These are phyloP conservation scores for Microcebus griseorufus DNA, from an alignment of 2,113 vertebrate species.

Conservation along the genomic window DNA sequence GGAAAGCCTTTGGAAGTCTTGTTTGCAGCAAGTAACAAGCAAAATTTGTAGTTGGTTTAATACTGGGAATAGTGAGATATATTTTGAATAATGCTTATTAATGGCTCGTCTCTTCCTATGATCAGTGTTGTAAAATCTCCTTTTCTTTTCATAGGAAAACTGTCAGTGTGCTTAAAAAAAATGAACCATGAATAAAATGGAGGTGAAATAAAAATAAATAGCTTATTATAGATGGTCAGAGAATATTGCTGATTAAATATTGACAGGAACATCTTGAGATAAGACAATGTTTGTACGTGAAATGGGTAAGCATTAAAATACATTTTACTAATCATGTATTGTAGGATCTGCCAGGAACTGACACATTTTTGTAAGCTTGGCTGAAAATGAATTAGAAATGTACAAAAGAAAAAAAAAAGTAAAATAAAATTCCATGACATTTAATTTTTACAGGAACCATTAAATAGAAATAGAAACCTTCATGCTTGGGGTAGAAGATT, in stretches of 20 bases:
- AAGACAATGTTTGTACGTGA: neutral
- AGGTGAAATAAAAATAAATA: neutral
- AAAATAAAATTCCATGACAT: neutral
- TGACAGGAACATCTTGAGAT: neutral
- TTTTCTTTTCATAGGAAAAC: neutral
- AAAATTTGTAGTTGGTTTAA: neutral
- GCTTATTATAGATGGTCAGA: neutral
- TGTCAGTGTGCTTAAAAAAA: neutral
- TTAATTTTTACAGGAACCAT: neutral
- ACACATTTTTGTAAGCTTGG: neutral
- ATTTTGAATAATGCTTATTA: neutral
- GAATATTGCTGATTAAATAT: constrained; percentile 35
- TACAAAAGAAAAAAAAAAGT: neutral
- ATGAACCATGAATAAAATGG: neutral
- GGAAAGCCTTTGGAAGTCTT: neutral
- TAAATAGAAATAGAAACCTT: neutral
- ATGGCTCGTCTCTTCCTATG: neutral
- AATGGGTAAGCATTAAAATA: neutral
- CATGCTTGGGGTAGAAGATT: neutral
- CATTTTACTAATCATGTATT: neutral
- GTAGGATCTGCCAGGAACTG: neutral
- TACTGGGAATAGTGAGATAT: neutral
- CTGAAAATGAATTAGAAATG: neutral
- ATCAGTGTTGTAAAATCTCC: neutral
- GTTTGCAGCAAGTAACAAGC: neutral